Percentiles rank a stretch among this genome's conserved stretches.
These are phyloP conservation scores for Galbula dea DNA, from an alignment of 2,113 vertebrate genomes.

Conservation along the genomic window DNA sequence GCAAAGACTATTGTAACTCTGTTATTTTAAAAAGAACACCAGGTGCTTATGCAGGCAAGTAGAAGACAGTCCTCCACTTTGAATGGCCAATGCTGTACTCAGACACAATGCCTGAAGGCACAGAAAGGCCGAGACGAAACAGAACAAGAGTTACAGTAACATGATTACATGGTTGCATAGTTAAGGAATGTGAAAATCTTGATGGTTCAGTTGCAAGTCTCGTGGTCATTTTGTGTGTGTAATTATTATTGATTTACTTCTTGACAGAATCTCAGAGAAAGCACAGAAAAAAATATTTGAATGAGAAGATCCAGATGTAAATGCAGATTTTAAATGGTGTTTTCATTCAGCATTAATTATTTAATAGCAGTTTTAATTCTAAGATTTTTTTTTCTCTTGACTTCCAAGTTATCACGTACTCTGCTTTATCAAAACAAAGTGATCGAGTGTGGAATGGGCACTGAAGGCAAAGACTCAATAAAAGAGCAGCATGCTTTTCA, in stretches of 20 bases:
- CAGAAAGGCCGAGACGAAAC: background rate
- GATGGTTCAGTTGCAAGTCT: slow-evolving; percentile 37
- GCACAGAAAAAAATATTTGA: background rate
- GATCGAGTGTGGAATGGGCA: slow-evolving; percentile 57
- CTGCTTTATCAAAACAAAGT: slow-evolving; percentile 59
- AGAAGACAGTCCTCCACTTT: background rate
- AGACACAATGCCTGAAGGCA: background rate
- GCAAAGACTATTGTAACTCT: background rate
- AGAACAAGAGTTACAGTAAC: slow-evolving; percentile 3
- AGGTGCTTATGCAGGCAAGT: background rate
- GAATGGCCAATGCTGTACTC: fast-evolving
- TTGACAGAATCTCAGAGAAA: background rate
- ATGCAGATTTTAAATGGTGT: background rate
- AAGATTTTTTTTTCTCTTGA: slow-evolving; percentile 40
- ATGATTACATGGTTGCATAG: slow-evolving; percentile 25
- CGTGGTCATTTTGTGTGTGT: slow-evolving; percentile 25
- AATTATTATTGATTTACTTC: slow-evolving; percentile 64
- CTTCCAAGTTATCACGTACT: slow-evolving; percentile 43
- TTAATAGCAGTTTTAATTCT: slow-evolving; percentile 40
- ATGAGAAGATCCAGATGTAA: background rate
- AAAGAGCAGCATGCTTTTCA: slow-evolving; percentile 79
- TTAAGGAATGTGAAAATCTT: slow-evolving; percentile 31
- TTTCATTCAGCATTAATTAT: background rate
- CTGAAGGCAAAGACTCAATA: slow-evolving; percentile 74
- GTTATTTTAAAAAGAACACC: background rate